Conservation (phyloP, 2,888 invertebrate genomes). For the Leptinotarsa tumamoca region DNA sequence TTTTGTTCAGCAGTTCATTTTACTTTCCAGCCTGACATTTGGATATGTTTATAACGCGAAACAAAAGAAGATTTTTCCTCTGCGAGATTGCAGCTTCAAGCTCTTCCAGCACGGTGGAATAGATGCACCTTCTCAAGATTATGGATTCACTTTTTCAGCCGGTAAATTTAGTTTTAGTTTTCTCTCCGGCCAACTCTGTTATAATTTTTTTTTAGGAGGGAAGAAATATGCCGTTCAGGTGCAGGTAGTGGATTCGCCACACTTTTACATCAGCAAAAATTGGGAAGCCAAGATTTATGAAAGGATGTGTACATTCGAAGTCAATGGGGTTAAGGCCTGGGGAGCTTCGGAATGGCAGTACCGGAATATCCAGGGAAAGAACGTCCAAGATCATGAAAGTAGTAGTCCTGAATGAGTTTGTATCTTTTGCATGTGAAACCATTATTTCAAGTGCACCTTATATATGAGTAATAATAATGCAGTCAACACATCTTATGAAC, state of each 20-base stretch:
- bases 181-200: constrained; percentile 16
- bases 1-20: neutral
- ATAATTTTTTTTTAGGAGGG: constrained; percentile 63
- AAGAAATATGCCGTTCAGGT: constrained; percentile 69
- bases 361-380: constrained; percentile 66
- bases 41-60: constrained; percentile 72
- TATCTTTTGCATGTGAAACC: neutral
- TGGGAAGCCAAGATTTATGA: constrained; percentile 73
- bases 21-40: constrained; percentile 70
- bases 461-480: too few species aligned
- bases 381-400: constrained; percentile 29
- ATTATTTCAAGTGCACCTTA: too few species aligned
- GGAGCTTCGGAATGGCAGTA: constrained; percentile 78
- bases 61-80: constrained; percentile 63
- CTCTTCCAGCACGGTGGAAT: constrained; percentile 75
- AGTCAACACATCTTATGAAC: too few species aligned
- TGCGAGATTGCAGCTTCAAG: constrained; percentile 69
- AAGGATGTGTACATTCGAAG: constrained; percentile 70
- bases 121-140: constrained; percentile 71
- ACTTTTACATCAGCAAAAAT: constrained; percentile 72
- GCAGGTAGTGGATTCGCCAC: constrained; percentile 68
- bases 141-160: constrained; percentile 72
- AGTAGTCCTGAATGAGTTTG: neutral
- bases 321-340: constrained; percentile 74
- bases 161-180: constrained; percentile 62